Evolutionary conservation across 2,888 invertebrate species (phyloP).

Genomic region (Chironomus tentans): DNA sequence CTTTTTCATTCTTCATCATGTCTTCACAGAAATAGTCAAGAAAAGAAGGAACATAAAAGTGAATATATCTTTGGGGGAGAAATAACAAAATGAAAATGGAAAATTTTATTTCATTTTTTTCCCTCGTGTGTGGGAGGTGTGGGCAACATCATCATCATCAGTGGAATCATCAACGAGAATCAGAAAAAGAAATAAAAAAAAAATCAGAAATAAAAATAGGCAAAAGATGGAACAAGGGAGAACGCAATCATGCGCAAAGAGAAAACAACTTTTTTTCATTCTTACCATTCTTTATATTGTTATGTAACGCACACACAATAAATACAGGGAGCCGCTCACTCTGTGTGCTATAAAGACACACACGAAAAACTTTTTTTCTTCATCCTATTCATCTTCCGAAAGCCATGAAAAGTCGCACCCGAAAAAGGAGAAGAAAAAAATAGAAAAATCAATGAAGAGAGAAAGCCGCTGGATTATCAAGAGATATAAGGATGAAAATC

Average conservation of each 20-base stretch:
- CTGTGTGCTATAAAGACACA: neutral
- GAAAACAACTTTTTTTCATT: slow-evolving; percentile 5
- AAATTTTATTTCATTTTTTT: too few species aligned
- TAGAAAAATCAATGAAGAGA: neutral
- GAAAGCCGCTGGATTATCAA: neutral
- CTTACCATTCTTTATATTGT: slow-evolving; percentile 2
- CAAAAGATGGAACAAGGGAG: slow-evolving; percentile 15
- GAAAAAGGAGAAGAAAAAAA: slow-evolving; percentile 7
- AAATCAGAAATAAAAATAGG: neutral
- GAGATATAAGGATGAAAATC: too few species aligned
- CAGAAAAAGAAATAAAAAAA: neutral
- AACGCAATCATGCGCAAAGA: slow-evolving; percentile 24
- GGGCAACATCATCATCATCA: neutral
- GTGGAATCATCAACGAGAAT: neutral
- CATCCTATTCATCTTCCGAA: neutral
- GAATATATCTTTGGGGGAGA: neutral
- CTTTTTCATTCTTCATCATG: too few species aligned
- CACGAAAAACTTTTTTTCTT: neutral
- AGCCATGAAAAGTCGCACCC: slow-evolving; percentile 13
- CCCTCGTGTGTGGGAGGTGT: neutral
- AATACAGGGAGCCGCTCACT: neutral
- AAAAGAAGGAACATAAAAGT: neutral
- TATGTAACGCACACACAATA: neutral
- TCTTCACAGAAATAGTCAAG: neutral
- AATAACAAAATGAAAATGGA: neutral